These are phyloP conservation scores for Cyclopterus lumpus DNA, from an alignment of 2,797 vertebrate genomes.

Conservation along the genomic window DNA sequence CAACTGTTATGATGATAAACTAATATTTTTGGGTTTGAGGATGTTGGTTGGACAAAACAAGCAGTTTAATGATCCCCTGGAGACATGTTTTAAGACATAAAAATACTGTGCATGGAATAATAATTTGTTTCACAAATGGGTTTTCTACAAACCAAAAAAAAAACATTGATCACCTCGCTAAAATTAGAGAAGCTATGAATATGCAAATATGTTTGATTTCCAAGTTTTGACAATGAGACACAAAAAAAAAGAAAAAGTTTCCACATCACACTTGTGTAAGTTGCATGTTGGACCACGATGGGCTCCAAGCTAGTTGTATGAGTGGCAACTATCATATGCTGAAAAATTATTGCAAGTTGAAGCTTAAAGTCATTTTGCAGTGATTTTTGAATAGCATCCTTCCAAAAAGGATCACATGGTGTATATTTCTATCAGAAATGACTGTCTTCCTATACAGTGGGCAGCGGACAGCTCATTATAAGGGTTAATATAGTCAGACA, in stretches of 20 bases:
- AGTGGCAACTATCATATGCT: background rate
- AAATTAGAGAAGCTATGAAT: background rate
- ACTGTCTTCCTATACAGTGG: slow-evolving; percentile 2
- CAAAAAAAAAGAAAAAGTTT: background rate
- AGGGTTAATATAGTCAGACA: slow-evolving; percentile 33
- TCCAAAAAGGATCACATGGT: slow-evolving; percentile 1
- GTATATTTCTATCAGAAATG: slow-evolving; percentile 2
- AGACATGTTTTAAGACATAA: slow-evolving; percentile 1
- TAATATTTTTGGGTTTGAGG: background rate
- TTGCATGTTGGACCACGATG: background rate
- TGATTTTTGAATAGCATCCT: slow-evolving; percentile 1
- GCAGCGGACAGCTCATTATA: slow-evolving; percentile 22
- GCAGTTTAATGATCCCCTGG: background rate
- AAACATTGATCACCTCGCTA: background rate
- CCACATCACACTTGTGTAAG: background rate
- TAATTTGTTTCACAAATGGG: background rate
- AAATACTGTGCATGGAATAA: background rate
- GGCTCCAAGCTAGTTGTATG: background rate
- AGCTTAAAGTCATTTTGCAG: background rate
- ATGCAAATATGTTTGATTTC: background rate
- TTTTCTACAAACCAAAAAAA: background rate
- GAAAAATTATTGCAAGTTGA: background rate
- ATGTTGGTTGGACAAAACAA: background rate
- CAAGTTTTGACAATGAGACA: background rate
- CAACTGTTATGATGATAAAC: background rate